Base-by-base conservation (phyloP, 2,888 invertebrate species). In the Amphipyra tragopoginis region DNA sequence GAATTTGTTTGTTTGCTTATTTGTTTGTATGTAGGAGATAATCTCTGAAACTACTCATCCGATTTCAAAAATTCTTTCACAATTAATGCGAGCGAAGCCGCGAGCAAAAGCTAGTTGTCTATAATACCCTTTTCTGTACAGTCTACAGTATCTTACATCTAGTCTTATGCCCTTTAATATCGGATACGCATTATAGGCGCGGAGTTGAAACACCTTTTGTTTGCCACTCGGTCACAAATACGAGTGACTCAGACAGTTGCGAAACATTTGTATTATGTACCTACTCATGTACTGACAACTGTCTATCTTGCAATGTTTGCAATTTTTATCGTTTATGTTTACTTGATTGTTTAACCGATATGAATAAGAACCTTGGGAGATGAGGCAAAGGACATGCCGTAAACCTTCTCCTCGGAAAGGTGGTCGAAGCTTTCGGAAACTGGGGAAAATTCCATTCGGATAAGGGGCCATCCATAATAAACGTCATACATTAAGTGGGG, bases 191-290 rank as follows among this genome's bases (percentile, higher is more conserved):
- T 43, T 72, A 52, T 56, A 55, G 48, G 26, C 43, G 10, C 45
- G 43, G 54, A 68, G 68, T 69, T 47, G 53, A 59, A 65, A 70
- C 70, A 65, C 60, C 74, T 73, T 72, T 73, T 74, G 74, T 70
- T 43, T 59, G 53, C 47, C n/a, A n/a, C 15, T 51, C 53, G 13
- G 15, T 15, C 53, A 62, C 49, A 60, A 52, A 57, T 29, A 39
- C 42, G 38, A 45, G 29, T 73, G 73, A 73, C 36, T 73, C 73
- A 73, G 33, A 42, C 62, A 6, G 44, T 73, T 73, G 59, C 48
- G 63, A 70, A 73, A 74, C 39, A 36, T 59, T 65, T 40, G 42
- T 58, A 29, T 73, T 34, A 26, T 51, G 33, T 68, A 50, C 45
- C 42, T 57, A 43, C 38, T 38, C 50, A 53, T 56, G 45, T 65